Evolutionary conservation across 2,888 invertebrate species (phyloP).

Genomic region (Epirrhoe tristata): DNA sequence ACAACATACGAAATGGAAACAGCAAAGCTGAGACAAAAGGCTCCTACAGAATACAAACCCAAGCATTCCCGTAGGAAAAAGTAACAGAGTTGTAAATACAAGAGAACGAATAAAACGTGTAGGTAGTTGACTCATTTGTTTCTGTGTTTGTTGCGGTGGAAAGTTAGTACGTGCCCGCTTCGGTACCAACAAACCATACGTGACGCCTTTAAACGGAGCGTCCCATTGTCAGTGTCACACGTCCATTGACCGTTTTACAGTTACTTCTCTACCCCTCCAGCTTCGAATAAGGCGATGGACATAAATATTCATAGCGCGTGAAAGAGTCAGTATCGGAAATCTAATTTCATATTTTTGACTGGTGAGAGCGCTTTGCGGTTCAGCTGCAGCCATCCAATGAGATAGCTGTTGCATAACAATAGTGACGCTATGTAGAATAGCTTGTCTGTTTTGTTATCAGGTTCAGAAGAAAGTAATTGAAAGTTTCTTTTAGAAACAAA

Average conservation of each 20-base stretch:
- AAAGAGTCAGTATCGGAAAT: constrained; percentile 54
- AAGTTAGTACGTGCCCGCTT: constrained; percentile 67
- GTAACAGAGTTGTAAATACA: constrained; percentile 45
- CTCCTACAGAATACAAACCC: constrained; percentile 22
- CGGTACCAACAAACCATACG: constrained; percentile 57
- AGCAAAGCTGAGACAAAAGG: constrained; percentile 8
- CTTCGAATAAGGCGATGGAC: constrained; percentile 60
- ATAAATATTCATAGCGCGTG: constrained; percentile 77
- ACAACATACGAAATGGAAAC: constrained; percentile 7
- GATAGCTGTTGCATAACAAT: constrained; percentile 34
- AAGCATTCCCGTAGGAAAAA: constrained; percentile 32
- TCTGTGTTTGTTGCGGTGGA: constrained; percentile 63
- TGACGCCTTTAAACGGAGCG: constrained; percentile 73
- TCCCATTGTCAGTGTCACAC: constrained; percentile 79
- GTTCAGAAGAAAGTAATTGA: not conserved
- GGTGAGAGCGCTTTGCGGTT: constrained; percentile 26
- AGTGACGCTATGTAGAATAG: not conserved
- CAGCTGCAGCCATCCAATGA: constrained; percentile 28
- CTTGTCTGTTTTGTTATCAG: too few species aligned
- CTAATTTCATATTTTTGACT: constrained; percentile 26
- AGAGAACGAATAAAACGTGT: constrained; percentile 48
- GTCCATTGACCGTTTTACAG: constrained; percentile 79
- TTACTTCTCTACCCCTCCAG: constrained; percentile 67
- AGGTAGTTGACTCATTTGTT: constrained; percentile 58
- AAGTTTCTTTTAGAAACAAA: not conserved